Evolutionary conservation across 2,888 invertebrate genomes (phyloP), one percentile per base, ranked within the genome.

Genomic region (Meandrusa payeni): DNA sequence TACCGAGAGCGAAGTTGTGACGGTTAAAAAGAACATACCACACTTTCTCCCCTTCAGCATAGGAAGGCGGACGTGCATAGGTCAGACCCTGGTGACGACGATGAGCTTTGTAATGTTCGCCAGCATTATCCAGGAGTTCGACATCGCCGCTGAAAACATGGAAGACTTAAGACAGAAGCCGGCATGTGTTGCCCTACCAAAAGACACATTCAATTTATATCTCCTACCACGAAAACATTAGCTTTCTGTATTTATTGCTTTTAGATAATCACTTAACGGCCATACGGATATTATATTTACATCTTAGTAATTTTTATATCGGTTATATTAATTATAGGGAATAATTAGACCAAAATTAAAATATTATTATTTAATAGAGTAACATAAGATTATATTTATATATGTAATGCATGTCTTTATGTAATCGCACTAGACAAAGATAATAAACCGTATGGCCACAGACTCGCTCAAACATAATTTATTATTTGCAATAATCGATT

Each of bases 11-110:
- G 88, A 87, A 24, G 61, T 78, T 0, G 54, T 74, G 0, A 69
- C 83, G 0, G 77, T 91, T 0, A 89, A 69, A 50, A 89, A 78
- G 51, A 91, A 90, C 55, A 89, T 91, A 5, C 89, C 93, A 0
- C 92, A 94, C 64, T 96, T 95, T 64, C 80, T 96, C 5, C 96
- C 96, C 0, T 96, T 96, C 75, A 94, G 95, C 63, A 94, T 94
- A 27, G 96, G 96, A 3, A 95, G 93, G 62, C 80, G 96, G n/a
- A 94, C 95, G 0, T 96, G 96, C 63, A 93, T 96, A 44, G 96
- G 96, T 0, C 95, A 95, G 60, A 92, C 93, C 23, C 76, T 96
- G 31, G 93, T 96, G 0, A 92, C 93, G 7, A 92, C 93, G 1
- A 94, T 93, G 78, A 91, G 92, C 32, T 94, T 95, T 58, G 90